Evolutionary conservation across 1,140 invertebrate genomes (phyloP).

Genomic region (Drosophila lacteicornis): DNA sequence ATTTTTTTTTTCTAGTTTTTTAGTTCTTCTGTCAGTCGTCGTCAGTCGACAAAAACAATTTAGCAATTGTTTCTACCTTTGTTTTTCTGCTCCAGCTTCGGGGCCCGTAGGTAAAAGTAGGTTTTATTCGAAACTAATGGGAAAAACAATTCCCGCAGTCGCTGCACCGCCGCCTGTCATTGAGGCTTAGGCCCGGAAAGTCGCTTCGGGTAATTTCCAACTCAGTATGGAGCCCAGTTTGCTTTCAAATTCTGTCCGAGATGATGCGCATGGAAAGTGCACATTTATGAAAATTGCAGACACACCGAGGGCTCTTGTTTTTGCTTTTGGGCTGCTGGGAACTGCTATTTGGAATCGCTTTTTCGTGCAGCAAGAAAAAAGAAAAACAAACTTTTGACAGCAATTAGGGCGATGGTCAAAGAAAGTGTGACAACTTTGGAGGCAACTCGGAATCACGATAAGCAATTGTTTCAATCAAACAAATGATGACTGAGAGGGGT

Average conservation of each 20-base stretch:
- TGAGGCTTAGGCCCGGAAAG: conserved; percentile 43
- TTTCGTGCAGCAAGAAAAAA: conserved; percentile 50
- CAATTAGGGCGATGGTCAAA: conserved; percentile 56
- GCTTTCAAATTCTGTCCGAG: conserved; percentile 61
- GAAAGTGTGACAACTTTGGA: conserved; percentile 57
- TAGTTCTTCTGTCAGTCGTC: conserved; percentile 5
- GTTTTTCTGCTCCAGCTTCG: conserved; percentile 52
- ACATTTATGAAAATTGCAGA: conserved; percentile 74
- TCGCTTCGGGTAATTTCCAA: conserved; percentile 40
- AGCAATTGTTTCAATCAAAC: conserved; percentile 46
- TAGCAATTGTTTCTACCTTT: conserved; percentile 65
- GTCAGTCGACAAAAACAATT: conserved; percentile 62
- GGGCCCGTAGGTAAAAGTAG: conserved; percentile 67
- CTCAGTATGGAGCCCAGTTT: conserved; percentile 36
- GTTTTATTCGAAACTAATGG: conserved; percentile 75
- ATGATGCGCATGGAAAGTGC: conserved; percentile 67
- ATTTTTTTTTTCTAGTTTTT: conserved; percentile 19
- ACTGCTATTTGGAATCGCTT: conserved; percentile 35
- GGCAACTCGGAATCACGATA: conserved; percentile 34
- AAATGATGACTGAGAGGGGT: conserved; percentile 13
- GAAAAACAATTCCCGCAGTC: conserved; percentile 61
- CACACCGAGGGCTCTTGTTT: conserved; percentile 24
- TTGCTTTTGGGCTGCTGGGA: conserved; percentile 20
- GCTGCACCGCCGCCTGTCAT: conserved; percentile 46
- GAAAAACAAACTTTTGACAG: conserved; percentile 25